A percentile compares a stretch with the other conserved stretches of the same genome.
Evolutionary conservation across 2,113 vertebrate genomes (phyloP).

Genomic region (Pogona vitticeps): DNA sequence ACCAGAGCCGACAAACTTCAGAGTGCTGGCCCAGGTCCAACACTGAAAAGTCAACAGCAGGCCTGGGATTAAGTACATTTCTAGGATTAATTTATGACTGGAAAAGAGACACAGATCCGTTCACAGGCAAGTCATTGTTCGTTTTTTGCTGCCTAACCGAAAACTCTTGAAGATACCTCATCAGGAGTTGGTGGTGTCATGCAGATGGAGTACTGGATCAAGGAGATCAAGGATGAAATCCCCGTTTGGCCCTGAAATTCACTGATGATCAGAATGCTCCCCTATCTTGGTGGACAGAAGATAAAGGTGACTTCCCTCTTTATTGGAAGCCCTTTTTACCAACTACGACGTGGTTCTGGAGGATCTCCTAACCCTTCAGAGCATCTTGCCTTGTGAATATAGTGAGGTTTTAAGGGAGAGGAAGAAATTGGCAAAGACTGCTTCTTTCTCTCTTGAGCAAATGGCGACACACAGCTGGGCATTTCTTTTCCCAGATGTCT

Average conservation of each 20-base stretch:
- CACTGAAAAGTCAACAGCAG: background rate
- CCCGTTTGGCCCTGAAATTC: background rate
- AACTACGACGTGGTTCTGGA: background rate
- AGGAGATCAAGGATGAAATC: background rate
- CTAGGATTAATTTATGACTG: background rate
- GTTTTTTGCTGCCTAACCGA: background rate
- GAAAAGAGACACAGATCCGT: background rate
- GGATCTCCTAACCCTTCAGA: background rate
- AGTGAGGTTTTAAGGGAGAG: background rate
- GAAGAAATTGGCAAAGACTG: background rate
- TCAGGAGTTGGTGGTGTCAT: background rate
- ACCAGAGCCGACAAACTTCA: background rate
- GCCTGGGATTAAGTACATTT: background rate
- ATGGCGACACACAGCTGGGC: background rate
- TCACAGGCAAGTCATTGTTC: background rate
- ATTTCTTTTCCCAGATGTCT: background rate
- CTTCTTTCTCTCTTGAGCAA: background rate
- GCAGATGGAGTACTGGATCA: slow-evolving; percentile 5
- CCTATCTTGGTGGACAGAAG: too few species aligned
- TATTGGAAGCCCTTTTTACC: background rate
- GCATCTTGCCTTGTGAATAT: background rate
- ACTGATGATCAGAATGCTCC: background rate
- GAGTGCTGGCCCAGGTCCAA: background rate
- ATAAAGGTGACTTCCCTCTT: too few species aligned
- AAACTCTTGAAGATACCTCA: background rate